Evolutionary conservation across 2,113 vertebrate species (phyloP).

Genomic region (Nipponia nippon): DNA sequence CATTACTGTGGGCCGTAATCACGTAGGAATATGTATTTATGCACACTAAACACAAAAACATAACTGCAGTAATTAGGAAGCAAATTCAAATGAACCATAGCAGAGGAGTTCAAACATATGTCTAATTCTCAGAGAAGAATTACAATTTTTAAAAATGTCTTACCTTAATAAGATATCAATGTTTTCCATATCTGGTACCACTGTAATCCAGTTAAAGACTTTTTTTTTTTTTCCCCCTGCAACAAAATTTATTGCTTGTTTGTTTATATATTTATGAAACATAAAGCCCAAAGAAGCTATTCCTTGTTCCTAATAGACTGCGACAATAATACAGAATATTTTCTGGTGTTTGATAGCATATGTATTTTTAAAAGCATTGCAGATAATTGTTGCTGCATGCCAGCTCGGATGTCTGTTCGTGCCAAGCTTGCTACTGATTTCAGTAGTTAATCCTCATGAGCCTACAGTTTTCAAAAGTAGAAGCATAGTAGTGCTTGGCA

Average conservation of each 20-base stretch:
- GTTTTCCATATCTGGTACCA: neutral
- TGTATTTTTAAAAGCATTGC: conserved; percentile 26
- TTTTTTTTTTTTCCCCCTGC: neutral
- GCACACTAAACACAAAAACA: neutral
- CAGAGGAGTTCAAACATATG: conserved; percentile 25
- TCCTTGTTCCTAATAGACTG: neutral
- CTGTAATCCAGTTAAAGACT: neutral
- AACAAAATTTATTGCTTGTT: neutral
- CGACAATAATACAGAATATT: neutral
- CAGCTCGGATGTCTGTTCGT: neutral
- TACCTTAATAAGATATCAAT: neutral
- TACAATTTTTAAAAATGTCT: neutral
- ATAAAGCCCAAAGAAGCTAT: neutral
- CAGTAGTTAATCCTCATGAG: neutral
- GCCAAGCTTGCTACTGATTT: neutral
- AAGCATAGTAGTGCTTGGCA: neutral
- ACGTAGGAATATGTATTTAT: neutral
- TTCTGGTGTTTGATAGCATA: neutral
- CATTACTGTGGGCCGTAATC: neutral
- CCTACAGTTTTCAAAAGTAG: neutral
- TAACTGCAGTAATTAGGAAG: neutral
- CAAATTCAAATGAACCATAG: neutral
- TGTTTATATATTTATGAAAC: neutral
- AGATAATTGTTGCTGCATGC: neutral
- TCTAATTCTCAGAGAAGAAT: neutral